Evolutionary conservation across 2,888 invertebrate genomes (phyloP).

Genomic region (Arrhopalites spinosus): DNA sequence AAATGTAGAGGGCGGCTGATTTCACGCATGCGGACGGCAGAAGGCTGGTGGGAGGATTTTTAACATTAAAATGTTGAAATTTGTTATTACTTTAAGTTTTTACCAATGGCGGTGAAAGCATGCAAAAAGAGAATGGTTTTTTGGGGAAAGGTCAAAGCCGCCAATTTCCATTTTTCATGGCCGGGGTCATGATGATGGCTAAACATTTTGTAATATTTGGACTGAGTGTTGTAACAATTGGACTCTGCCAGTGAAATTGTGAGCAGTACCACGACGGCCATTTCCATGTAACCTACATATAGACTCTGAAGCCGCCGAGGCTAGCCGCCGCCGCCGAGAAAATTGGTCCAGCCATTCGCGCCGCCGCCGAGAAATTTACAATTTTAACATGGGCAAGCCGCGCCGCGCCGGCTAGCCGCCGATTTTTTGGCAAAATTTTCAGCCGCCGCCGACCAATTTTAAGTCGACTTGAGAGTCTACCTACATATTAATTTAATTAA

Average conservation of each 20-base stretch:
- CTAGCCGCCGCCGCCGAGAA: too few species aligned
- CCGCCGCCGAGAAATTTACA: too few species aligned
- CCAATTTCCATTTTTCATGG: slow-evolving; percentile 45
- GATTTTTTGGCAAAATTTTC: too few species aligned
- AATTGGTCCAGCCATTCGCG: too few species aligned
- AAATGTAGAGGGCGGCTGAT: slow-evolving; percentile 42
- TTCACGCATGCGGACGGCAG: slow-evolving; percentile 46
- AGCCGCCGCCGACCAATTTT: too few species aligned
- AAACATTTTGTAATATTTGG: slow-evolving; percentile 49
- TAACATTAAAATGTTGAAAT: too few species aligned
- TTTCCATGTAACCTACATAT: slow-evolving; percentile 47
- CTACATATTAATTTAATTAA: too few species aligned
- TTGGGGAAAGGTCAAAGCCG: slow-evolving; percentile 39
- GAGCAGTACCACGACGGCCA: slow-evolving; percentile 45
- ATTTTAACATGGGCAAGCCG: too few species aligned
- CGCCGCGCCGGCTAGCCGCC: too few species aligned
- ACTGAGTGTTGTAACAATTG: slow-evolving; percentile 46
- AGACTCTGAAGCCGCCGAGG: too few species aligned
- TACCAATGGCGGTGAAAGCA: slow-evolving; percentile 49
- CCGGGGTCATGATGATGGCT: slow-evolving; percentile 30
- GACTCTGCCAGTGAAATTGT: slow-evolving; percentile 50
- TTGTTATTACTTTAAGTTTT: too few species aligned
- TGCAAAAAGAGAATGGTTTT: slow-evolving; percentile 51
- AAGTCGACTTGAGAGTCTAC: too few species aligned
- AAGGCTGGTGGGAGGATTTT: slow-evolving; percentile 42